A percentile compares a stretch with the other conserved stretches of the same genome.
These are phyloP conservation scores for Ischnus inquisitorius DNA, from an alignment of 2,888 invertebrate species.

Conservation along the genomic window DNA sequence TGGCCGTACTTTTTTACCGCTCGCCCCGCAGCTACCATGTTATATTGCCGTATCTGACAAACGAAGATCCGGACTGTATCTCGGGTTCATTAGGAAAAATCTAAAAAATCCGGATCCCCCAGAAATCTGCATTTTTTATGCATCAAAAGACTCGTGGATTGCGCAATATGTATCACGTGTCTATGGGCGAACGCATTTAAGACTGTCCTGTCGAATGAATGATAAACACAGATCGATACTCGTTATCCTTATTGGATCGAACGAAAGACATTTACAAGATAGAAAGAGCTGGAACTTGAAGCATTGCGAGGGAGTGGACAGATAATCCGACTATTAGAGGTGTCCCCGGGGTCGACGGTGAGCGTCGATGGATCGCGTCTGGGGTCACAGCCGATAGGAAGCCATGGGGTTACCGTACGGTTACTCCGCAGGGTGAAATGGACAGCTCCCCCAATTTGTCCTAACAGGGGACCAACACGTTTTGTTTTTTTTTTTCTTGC, in stretches of 20 bases:
- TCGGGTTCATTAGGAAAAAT: background rate
- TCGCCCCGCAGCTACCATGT: background rate
- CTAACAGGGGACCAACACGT: slow-evolving; percentile 81
- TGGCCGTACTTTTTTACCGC: slow-evolving; percentile 41
- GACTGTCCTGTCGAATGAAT: slow-evolving; percentile 29
- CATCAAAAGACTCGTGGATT: background rate
- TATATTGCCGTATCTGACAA: background rate
- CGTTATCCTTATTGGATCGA: slow-evolving; percentile 79
- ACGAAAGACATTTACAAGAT: slow-evolving; percentile 61
- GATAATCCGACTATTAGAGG: slow-evolving; percentile 85
- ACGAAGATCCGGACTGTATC: background rate
- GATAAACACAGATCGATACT: slow-evolving; percentile 71
- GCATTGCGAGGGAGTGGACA: slow-evolving; percentile 71
- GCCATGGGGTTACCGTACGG: slow-evolving; percentile 72
- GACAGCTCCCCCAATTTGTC: slow-evolving; percentile 84
- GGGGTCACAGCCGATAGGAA: slow-evolving; percentile 78
- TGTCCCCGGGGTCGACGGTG: slow-evolving; percentile 81
- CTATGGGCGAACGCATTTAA: background rate
- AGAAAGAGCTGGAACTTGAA: slow-evolving; percentile 68
- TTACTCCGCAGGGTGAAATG: slow-evolving; percentile 75
- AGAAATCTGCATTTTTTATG: background rate
- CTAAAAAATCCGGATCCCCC: background rate
- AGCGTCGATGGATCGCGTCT: slow-evolving; percentile 80
- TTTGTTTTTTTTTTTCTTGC: slow-evolving; percentile 74
- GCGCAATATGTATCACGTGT: background rate